Evolutionary conservation across 2,113 vertebrate genomes (phyloP), one percentile per base, ranked within the genome.

Genomic region (Oryzias woworae): DNA sequence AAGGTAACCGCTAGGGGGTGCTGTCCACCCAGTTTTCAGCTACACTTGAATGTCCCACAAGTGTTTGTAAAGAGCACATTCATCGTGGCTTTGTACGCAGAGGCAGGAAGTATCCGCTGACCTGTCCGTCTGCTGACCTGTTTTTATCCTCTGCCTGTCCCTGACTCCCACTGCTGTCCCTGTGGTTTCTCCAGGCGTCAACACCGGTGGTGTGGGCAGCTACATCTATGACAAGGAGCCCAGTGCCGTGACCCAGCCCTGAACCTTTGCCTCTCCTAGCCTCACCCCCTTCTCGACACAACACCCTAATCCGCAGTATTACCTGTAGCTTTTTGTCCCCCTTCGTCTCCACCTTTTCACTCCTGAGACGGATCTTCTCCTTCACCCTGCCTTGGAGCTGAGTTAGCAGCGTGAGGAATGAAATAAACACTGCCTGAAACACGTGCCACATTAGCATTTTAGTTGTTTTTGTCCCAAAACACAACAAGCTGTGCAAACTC

Each of bases 161-260:
- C 49, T 66, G 51, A 69, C 58, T 24, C 71, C 78, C 53, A 0
- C 79, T 49, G 51, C 64, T 81, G 22, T 79, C 72, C 84, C 71
- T 84, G 69, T 75, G 81, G 42, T 86, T 58, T 43, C 63, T 78
- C 36, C 89, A 99, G 97, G 97, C 0, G 97, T 99, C 82, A 99
- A 99, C 84, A 98, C 96, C 0, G 97, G 97, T 12, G 96, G 94
- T 0, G 96, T 98, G 68, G 97, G 96, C 76, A 98, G 97, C 90
- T 99, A 98, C 92, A 93, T 98, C 91, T 98, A 98, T 0, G 95
- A 99, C 54, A 95, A 94, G 91, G 95, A 96, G 71, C 91, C 94
- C 0, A 95, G 93, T 68, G 90, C 89, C 0, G 94, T 94, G 83
- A 91, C 92, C 66, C 94, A 96, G 88, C 95, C 94, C 62, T 97